phyloP scores from a whole-genome alignment of 2,888 invertebrate species.

The Eupeodes latifasciatus region DNA sequence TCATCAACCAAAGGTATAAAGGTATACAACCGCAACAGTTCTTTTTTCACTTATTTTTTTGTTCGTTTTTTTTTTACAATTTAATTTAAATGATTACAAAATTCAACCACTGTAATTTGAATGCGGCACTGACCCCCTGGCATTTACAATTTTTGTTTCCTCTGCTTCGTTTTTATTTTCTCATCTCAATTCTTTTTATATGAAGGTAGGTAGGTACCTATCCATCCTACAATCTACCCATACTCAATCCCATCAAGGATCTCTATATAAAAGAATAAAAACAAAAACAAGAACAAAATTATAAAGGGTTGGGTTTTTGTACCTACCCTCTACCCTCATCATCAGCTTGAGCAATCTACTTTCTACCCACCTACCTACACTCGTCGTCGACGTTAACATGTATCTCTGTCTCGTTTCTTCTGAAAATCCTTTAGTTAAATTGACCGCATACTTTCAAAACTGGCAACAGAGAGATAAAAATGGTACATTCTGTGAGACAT shows the following conservation, averaged over 20 bases:
- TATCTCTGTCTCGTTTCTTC: background rate
- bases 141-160: slow-evolving; percentile 28
- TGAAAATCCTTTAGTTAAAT: slow-evolving; percentile 7
- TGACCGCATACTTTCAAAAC: slow-evolving; percentile 22
- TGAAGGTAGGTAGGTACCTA: too few relatives aligned
- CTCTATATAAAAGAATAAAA: background rate
- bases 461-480: slow-evolving; percentile 14
- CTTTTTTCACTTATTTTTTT: background rate
- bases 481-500: background rate
- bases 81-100: slow-evolving; percentile 17
- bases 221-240: background rate
- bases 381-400: too few relatives aligned
- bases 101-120: slow-evolving; percentile 12
- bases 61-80: background rate
- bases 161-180: background rate
- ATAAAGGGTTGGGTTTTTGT: background rate
- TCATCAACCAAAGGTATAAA: background rate
- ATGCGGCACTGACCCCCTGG: slow-evolving; percentile 41
- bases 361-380: background rate
- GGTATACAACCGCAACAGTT: background rate
- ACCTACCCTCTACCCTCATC: too few relatives aligned
- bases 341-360: background rate
- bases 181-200: background rate
- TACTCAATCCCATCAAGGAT: background rate
- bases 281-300: background rate